Base-by-base conservation (phyloP, 1,140 invertebrate species). In the Argopecten irradians region DNA sequence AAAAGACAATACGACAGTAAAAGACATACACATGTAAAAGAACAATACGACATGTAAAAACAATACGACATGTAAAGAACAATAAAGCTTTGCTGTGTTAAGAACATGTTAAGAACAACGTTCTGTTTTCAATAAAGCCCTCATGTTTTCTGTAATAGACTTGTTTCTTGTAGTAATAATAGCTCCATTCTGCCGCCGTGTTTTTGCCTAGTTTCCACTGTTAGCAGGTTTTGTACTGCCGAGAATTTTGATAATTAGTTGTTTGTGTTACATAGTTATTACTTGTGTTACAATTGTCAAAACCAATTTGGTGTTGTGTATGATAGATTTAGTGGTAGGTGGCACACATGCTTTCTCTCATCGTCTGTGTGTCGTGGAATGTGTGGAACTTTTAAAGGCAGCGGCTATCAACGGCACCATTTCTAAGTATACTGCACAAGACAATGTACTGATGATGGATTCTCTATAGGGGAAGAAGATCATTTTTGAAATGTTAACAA, bases 201-300 rank as follows among this genome's bases (percentile, higher is more conserved):
- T 46, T 46, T 46, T 46, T 46, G 19, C 43, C 2, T 71, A n/a
- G 55, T 71, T 28, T 71, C 28, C 5, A 7, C n/a, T 2, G 55
- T 71, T 71, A 71, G 55, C 22, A n/a, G 55, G n/a, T 71, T 71
- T 71, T 71, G 55, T n/a, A n/a, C 55, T 28, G 55, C 22, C 0
- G n/a, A 71, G 55, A 71, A 71, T 71, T 71, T 71, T 71, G 55
- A 71, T 71, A 71, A 71, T 71, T 71, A 71, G 22, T 28, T n/a
- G 55, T 71, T 71, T 71, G 55, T 71, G 55, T 71, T 71, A 71
- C n/a, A 28, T 71, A 71, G 55, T 71, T 71, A 71, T 71, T 28
- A 71, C 55, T 71, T 71, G 55, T 71, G 22, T 71, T 71, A 71
- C 55, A 71, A 71, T 71, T n/a, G 55, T 71, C 22, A 28, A 71